Conservation (phyloP, 1,140 invertebrate species). For the Heliconius eleuchia region DNA sequence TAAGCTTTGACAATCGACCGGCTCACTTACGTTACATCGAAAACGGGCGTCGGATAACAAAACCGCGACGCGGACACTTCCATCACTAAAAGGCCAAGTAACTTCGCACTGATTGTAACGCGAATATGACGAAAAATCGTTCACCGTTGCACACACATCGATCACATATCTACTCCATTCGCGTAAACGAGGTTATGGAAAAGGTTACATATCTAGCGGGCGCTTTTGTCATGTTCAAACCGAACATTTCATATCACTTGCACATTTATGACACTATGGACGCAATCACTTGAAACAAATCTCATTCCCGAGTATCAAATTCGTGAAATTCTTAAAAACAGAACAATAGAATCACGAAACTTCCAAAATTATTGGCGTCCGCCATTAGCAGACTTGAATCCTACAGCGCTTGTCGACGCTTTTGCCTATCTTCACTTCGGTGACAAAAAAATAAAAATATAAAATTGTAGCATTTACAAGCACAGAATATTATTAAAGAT, state of each 20-base stretch:
- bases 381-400: constrained; percentile 79
- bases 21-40: constrained; percentile 82
- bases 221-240: constrained; percentile 78
- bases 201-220: constrained; percentile 82
- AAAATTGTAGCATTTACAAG: constrained; percentile 32
- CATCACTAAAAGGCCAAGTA: constrained; percentile 81
- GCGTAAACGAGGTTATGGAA: constrained; percentile 87
- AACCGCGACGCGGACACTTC: constrained; percentile 80
- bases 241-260: constrained; percentile 77
- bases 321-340: constrained; percentile 64
- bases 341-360: constrained; percentile 81
- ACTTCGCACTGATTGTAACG: constrained; percentile 80
- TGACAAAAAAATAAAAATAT: constrained; percentile 66
- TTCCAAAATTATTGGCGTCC: constrained; percentile 81
- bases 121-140: constrained; percentile 82
- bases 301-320: constrained; percentile 59
- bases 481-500: constrained; percentile 39
- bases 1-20: constrained; percentile 81
- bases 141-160: constrained; percentile 85
- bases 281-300: constrained; percentile 63
- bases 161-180: constrained; percentile 86
- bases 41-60: constrained; percentile 81
- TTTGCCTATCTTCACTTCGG: constrained; percentile 77
- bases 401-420: constrained; percentile 77
- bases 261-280: constrained; percentile 68